Evolutionary conservation across 2,113 vertebrate species (phyloP).

Genomic region (Alethe castanea): DNA sequence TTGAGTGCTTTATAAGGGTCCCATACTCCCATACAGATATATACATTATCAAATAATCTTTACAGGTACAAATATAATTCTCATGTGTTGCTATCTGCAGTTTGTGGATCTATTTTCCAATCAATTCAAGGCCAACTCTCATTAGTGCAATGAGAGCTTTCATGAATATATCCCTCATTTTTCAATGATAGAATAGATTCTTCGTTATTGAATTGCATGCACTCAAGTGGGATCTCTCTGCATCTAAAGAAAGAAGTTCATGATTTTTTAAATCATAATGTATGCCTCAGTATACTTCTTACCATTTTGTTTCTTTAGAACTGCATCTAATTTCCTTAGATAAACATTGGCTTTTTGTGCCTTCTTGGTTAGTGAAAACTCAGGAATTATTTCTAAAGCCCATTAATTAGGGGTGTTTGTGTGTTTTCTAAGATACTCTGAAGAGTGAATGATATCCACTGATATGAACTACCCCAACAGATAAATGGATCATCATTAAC

Average conservation of each 20-base stretch:
- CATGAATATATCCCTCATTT: slow-evolving; percentile 50
- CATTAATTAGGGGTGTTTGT: not conserved
- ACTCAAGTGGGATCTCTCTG: not conserved
- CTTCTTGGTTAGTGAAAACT: slow-evolving; percentile 21
- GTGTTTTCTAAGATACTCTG: not conserved
- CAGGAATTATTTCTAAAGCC: not conserved
- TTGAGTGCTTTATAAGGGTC: not conserved
- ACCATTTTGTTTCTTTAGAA: not conserved
- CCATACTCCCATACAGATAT: not conserved
- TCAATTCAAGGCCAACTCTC: slow-evolving; percentile 30
- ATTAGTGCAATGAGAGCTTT: slow-evolving; percentile 16
- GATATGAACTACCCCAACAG: not conserved
- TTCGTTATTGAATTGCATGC: slow-evolving; percentile 28
- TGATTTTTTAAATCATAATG: slow-evolving; percentile 6
- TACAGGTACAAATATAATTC: not conserved
- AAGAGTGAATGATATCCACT: not conserved
- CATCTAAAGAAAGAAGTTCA: not conserved
- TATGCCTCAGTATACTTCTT: not conserved
- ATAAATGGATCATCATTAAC: not conserved
- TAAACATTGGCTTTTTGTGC: not conserved
- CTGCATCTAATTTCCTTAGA: slow-evolving; percentile 6
- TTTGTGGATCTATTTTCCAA: slow-evolving; percentile 34
- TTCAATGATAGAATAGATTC: slow-evolving; percentile 32
- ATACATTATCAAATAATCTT: not conserved
- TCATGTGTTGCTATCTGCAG: not conserved